Evolutionary conservation across 2,888 invertebrate species (phyloP).

Genomic region (Panzeria rudis): DNA sequence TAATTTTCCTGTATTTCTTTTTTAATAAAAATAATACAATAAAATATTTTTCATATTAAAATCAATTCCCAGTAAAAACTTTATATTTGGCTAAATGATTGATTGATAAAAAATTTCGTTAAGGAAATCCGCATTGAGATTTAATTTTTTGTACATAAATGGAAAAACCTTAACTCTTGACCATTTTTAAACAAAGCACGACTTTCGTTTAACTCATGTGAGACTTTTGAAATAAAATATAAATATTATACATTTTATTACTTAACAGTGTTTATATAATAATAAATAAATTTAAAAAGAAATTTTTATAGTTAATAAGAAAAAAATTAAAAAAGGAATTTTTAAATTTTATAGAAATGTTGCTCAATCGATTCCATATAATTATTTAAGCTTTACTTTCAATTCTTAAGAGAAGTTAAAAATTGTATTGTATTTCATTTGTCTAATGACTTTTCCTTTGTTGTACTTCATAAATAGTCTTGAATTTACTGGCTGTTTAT

Average conservation of each 20-base stretch:
- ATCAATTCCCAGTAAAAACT: neutral
- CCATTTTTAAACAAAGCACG: conserved; percentile 46
- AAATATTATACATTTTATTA: conserved; percentile 9
- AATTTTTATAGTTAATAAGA: neutral
- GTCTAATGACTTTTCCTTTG: neutral
- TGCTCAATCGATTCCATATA: conserved; percentile 15
- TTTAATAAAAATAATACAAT: conserved; percentile 28
- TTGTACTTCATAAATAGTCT: neutral
- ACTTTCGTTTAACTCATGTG: conserved; percentile 14
- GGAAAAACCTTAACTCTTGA: conserved; percentile 25
- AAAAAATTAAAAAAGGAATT: conserved; percentile 18
- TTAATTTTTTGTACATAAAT: neutral
- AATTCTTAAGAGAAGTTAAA: too few relatives aligned
- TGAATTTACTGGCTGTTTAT: conserved; percentile 20
- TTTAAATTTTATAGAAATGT: neutral
- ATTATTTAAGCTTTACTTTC: neutral
- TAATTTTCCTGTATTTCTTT: too few relatives aligned
- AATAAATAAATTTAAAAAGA: conserved; percentile 19
- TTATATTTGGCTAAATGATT: neutral
- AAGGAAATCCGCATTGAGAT: conserved; percentile 46
- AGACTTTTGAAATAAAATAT: neutral
- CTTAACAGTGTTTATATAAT: neutral
- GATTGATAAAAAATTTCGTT: neutral
- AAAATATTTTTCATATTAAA: neutral
- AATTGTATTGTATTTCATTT: neutral